Evolutionary conservation across 2,113 vertebrate genomes (phyloP).

Genomic region (Brevimyrus niger): DNA sequence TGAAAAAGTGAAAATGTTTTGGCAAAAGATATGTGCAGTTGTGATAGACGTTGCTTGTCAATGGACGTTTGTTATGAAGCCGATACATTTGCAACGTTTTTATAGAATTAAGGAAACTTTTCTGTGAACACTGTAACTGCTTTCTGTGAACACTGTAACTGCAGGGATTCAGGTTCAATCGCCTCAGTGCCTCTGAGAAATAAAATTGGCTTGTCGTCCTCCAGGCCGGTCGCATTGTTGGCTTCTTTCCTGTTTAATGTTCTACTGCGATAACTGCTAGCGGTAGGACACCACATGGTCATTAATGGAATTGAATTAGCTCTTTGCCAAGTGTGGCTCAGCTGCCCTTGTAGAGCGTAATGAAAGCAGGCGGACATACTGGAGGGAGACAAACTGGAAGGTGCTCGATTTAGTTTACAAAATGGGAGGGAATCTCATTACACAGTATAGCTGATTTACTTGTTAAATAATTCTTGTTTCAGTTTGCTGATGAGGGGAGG

Average conservation of each 20-base stretch:
- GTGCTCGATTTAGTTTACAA: neutral
- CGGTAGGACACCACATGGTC: neutral
- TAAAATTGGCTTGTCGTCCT: neutral
- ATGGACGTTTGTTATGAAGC: neutral
- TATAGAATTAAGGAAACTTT: neutral
- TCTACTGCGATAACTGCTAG: neutral
- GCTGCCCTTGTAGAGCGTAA: neutral
- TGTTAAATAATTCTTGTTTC: neutral
- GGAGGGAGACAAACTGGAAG: neutral
- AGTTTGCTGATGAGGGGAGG: slow-evolving; percentile 82
- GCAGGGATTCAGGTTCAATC: neutral
- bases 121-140: neutral
- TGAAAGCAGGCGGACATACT: neutral
- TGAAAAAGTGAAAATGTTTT: neutral
- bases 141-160: neutral
- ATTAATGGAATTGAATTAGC: neutral
- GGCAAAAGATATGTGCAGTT: neutral
- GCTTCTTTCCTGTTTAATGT: neutral
- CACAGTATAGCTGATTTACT: neutral
- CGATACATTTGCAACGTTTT: neutral
- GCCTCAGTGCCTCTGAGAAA: neutral
- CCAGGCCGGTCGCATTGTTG: neutral
- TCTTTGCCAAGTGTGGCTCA: neutral
- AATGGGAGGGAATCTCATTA: neutral
- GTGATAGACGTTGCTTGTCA: neutral